phyloP scores from a whole-genome alignment of 2,113 vertebrate genomes.

The Artemisiospiza belli region DNA sequence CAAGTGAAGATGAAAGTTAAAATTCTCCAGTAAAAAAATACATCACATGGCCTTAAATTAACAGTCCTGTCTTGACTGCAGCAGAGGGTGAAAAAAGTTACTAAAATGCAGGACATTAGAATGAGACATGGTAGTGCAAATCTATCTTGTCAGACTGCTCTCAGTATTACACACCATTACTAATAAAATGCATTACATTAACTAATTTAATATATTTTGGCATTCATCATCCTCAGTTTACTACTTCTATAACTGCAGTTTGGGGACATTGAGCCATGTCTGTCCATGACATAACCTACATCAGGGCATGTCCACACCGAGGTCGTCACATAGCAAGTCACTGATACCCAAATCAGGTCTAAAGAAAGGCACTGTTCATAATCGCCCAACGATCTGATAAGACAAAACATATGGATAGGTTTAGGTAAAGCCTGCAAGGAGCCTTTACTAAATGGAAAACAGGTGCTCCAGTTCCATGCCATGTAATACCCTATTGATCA shows the following conservation, averaged over 20 bases:
- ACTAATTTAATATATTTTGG: neutral
- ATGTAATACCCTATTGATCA: conserved; percentile 92
- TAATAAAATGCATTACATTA: neutral
- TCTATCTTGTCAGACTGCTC: neutral
- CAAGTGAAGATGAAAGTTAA: conserved; percentile 18
- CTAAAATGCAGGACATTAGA: neutral
- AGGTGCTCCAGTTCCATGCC: conserved; percentile 89
- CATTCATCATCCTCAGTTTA: neutral
- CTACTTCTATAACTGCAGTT: neutral
- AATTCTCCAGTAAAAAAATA: neutral
- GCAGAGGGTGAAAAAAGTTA: neutral
- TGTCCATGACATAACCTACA: neutral
- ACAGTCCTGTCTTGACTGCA: neutral
- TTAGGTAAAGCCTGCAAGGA: conserved; percentile 85
- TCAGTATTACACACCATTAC: neutral
- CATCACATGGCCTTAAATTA: neutral
- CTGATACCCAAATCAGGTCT: conserved; percentile 82
- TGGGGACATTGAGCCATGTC: neutral
- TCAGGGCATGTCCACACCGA: conserved; percentile 37
- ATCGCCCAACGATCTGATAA: conserved; percentile 89
- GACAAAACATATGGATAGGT: conserved; percentile 86
- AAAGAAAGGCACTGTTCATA: conserved; percentile 93
- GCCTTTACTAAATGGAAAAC: conserved; percentile 92
- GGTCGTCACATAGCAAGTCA: conserved; percentile 81
- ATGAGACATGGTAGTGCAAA: neutral